These are phyloP conservation scores for Geotrupes spiniger DNA, from an alignment of 2,888 invertebrate species.

Conservation along the genomic window DNA sequence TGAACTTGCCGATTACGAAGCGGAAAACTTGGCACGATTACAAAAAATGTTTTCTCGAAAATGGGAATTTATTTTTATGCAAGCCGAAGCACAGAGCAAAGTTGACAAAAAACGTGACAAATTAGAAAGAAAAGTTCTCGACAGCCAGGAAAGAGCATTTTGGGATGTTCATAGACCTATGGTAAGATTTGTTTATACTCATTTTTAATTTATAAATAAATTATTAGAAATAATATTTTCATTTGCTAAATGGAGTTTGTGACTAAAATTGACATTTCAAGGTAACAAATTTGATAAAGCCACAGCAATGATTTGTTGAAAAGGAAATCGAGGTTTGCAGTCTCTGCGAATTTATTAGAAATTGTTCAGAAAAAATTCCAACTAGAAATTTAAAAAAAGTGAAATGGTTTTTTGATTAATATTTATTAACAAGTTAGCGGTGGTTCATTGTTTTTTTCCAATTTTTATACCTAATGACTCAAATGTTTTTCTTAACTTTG, in stretches of 20 bases:
- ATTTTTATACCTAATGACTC: too few relatives aligned
- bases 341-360: too few relatives aligned
- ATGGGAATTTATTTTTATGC: constrained; percentile 99
- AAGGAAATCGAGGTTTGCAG: too few relatives aligned
- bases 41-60: constrained; percentile 99
- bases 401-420: too few relatives aligned
- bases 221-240: neutral
- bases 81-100: constrained; percentile 88
- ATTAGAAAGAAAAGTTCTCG: constrained; percentile 94
- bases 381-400: too few relatives aligned
- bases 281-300: too few relatives aligned
- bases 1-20: constrained; percentile 97
- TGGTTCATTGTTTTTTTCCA: too few relatives aligned
- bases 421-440: too few relatives aligned
- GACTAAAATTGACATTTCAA: neutral
- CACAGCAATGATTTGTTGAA: too few relatives aligned
- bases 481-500: too few relatives aligned
- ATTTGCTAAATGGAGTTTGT: neutral
- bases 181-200: constrained; percentile 61
- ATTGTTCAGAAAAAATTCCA: too few relatives aligned
- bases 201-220: neutral
- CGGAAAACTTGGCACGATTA: constrained; percentile 92
- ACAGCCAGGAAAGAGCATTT: constrained; percentile 98
- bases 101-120: constrained; percentile 99
- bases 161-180: constrained; percentile 99